Evolutionary conservation across 2,797 vertebrate species (phyloP).

Genomic region (Hydrolagus colliei): DNA sequence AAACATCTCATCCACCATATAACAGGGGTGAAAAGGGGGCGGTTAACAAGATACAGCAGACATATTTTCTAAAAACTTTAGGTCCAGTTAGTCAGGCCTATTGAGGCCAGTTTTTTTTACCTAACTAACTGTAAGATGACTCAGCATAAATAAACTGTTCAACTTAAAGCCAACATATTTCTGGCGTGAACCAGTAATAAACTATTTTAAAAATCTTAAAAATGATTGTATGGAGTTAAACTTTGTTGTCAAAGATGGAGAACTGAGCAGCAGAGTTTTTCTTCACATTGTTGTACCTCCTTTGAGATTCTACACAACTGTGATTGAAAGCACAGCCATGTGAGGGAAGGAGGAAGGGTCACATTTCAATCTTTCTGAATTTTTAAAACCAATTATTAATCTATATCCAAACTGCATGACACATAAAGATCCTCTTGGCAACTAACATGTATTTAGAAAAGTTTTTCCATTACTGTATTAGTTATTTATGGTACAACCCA

Average conservation of each 20-base stretch:
- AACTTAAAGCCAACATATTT: not conserved
- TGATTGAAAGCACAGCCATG: not conserved
- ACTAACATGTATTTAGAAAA: not conserved
- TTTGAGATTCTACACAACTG: not conserved
- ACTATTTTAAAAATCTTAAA: not conserved
- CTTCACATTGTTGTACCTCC: not conserved
- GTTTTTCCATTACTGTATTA: conserved; percentile 3
- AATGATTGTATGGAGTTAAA: not conserved
- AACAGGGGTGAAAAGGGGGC: too few species aligned
- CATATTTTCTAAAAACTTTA: too few species aligned
- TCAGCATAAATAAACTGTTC: not conserved
- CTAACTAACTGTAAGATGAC: not conserved
- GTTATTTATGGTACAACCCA: not conserved
- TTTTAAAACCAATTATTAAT: not conserved
- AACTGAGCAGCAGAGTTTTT: not conserved
- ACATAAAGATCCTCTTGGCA: not conserved
- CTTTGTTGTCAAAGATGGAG: not conserved
- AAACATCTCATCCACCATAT: too few species aligned
- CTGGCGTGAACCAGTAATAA: not conserved
- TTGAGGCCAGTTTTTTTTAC: not conserved
- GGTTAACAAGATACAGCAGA: too few species aligned
- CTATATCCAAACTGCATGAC: not conserved
- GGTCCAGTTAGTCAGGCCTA: too few species aligned
- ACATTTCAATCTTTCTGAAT: not conserved
- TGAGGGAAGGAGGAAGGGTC: not conserved